Evolutionary conservation across 2,888 invertebrate species (phyloP).

Genomic region (Philereme vetulata): DNA sequence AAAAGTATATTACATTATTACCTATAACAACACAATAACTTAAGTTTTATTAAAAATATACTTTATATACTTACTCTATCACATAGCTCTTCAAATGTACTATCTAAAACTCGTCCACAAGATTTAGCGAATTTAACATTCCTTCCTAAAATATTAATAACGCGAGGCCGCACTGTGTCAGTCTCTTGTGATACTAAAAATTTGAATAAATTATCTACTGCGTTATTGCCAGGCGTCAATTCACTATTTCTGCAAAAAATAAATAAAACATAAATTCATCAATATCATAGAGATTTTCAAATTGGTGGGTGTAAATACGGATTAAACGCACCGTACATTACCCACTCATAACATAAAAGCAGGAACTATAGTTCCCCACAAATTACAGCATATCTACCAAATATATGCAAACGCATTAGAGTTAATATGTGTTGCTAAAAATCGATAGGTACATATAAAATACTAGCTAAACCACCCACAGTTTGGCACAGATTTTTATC

Average conservation of each 20-base stretch:
- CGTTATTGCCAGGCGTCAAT: constrained; percentile 80
- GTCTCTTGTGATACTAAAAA: constrained; percentile 94
- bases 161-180: constrained; percentile 93
- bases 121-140: constrained; percentile 94
- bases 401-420: too few species aligned
- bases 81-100: constrained; percentile 95
- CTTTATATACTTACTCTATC: constrained; percentile 86
- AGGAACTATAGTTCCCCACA: too few species aligned
- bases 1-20: constrained; percentile 9
- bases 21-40: too few species aligned
- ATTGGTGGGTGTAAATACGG: too few species aligned
- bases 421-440: too few species aligned
- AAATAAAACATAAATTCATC: background rate
- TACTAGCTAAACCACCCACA: too few species aligned
- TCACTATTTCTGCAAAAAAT: constrained; percentile 85
- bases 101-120: constrained; percentile 96
- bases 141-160: constrained; percentile 94
- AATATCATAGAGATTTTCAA: constrained; percentile 13
- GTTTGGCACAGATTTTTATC: too few species aligned
- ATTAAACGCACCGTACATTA: too few species aligned
- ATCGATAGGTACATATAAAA: too few species aligned
- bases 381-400: too few species aligned
- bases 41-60: too few species aligned
- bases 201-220: constrained; percentile 93
- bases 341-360: too few species aligned